These are phyloP conservation scores for Castor canadensis DNA, from an alignment of 2,113 vertebrate genomes.

Conservation along the genomic window DNA sequence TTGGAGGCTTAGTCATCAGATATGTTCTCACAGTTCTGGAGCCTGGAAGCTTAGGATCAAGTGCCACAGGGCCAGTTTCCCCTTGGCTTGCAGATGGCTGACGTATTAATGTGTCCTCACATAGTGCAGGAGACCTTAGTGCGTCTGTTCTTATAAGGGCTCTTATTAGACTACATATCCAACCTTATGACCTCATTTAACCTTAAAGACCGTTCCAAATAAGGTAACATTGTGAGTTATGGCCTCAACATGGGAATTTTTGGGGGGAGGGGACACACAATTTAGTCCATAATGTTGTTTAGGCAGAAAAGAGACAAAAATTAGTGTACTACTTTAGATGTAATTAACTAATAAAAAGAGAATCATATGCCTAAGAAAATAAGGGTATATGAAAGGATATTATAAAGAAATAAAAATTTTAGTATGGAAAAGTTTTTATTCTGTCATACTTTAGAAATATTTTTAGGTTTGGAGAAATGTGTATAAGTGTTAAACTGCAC, in stretches of 20 bases:
- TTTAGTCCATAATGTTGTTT: background rate
- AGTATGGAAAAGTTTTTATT: background rate
- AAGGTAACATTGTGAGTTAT: background rate
- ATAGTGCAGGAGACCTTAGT: fast-evolving
- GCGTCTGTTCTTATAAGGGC: background rate
- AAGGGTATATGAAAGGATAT: background rate
- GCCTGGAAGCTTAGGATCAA: background rate
- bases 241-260: background rate
- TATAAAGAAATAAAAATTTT: constrained; percentile 28
- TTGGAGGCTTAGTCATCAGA: background rate
- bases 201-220: background rate
- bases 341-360: background rate
- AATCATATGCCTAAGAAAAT: background rate
- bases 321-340: background rate
- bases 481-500: background rate
- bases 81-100: background rate
- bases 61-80: background rate
- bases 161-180: background rate
- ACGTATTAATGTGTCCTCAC: background rate
- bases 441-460: constrained; percentile 13
- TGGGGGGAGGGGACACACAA: fast-evolving
- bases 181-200: background rate
- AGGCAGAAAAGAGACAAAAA: background rate
- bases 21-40: background rate
- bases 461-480: constrained; percentile 21